These are phyloP conservation scores for Amaurobius ferox DNA, from an alignment of 2,888 invertebrate species.

Conservation along the genomic window DNA sequence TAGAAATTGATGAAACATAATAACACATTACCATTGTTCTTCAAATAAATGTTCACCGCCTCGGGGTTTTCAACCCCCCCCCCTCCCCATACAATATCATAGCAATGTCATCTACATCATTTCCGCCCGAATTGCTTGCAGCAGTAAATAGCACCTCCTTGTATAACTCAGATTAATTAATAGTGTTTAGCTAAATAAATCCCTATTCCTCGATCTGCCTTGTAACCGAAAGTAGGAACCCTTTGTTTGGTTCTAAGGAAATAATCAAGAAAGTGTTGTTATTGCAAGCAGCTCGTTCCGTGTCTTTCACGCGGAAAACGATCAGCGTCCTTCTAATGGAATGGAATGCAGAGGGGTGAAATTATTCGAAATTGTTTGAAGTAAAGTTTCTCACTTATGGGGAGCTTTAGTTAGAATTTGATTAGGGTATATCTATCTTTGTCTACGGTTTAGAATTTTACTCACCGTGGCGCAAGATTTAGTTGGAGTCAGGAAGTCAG, in stretches of 20 bases:
- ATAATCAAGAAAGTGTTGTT: constrained; percentile 24
- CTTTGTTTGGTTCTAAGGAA: constrained; percentile 16
- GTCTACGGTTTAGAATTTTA: not conserved
- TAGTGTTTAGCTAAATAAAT: constrained; percentile 54
- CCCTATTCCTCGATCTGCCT: constrained; percentile 57
- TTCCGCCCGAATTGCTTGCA: constrained; percentile 47
- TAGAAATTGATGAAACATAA: constrained; percentile 31
- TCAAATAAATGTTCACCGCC: constrained; percentile 56
- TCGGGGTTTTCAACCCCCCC: constrained; percentile 21
- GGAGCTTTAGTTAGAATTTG: constrained; percentile 36
- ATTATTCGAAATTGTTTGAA: too few relatives aligned
- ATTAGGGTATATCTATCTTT: constrained; percentile 38
- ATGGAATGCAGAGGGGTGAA: not conserved
- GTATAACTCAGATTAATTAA: constrained; percentile 54
- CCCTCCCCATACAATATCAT: constrained; percentile 40
- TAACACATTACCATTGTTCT: constrained; percentile 59
- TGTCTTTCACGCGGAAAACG: constrained; percentile 29
- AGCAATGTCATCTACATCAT: constrained; percentile 46
- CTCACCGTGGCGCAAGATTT: too few relatives aligned
- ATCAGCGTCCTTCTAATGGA: constrained; percentile 11
- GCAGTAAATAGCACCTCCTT: constrained; percentile 54
- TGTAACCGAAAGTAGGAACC: constrained; percentile 36
- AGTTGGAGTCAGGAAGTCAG: too few relatives aligned
- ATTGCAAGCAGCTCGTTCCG: constrained; percentile 44
- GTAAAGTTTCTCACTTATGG: constrained; percentile 32